Conservation (phyloP, 2,888 invertebrate genomes). For the Flabesymbios commensalis region DNA sequence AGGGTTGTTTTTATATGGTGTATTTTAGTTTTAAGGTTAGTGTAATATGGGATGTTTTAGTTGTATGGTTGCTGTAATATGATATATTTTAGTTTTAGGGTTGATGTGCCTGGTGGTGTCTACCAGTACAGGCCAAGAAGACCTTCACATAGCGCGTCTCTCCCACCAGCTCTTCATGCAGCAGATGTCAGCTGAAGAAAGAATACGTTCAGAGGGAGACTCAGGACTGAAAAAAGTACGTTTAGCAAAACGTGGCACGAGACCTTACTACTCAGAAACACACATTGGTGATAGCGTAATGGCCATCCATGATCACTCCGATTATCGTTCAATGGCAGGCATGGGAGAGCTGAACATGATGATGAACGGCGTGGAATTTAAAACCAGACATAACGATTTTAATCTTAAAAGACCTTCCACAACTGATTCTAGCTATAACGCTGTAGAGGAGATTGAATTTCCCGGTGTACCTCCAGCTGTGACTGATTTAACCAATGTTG, state of each 20-base stretch:
- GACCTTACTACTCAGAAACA: slow-evolving; percentile 34
- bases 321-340: slow-evolving; percentile 40
- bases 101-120: too few species aligned
- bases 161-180: slow-evolving; percentile 14
- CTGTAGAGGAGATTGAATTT: slow-evolving; percentile 39
- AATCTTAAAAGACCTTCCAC: slow-evolving; percentile 23
- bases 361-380: slow-evolving; percentile 47
- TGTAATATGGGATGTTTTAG: too few species aligned
- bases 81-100: too few species aligned
- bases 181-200: slow-evolving; percentile 22
- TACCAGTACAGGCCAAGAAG: too few species aligned
- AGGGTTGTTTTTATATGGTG: too few species aligned
- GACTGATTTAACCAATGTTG: too few species aligned
- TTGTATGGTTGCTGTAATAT: too few species aligned
- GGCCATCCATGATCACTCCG: slow-evolving; percentile 47
- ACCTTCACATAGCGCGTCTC: too few species aligned
- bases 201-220: slow-evolving; percentile 19
- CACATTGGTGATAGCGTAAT: slow-evolving; percentile 28
- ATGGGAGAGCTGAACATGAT: slow-evolving; percentile 44
- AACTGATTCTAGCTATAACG: slow-evolving; percentile 33
- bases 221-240: slow-evolving; percentile 21
- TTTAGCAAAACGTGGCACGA: slow-evolving; percentile 22
- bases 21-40: too few species aligned
- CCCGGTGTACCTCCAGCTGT: too few species aligned
- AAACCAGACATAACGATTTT: slow-evolving; percentile 54